Conservation (phyloP, 2,888 invertebrate genomes). For the Heliconius sara region DNA sequence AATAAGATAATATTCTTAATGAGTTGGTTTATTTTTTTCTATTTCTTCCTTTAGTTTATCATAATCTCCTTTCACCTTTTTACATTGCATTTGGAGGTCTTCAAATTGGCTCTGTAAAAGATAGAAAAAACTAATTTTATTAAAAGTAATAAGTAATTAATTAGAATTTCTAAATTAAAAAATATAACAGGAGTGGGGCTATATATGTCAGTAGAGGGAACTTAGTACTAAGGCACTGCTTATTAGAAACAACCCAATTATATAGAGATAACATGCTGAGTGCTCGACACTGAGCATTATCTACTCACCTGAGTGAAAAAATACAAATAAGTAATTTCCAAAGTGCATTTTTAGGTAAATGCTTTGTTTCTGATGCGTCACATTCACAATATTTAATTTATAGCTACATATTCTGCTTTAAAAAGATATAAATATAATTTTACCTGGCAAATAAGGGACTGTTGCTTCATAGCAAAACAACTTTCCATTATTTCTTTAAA, state of each 20-base stretch:
- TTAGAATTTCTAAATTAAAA: background rate
- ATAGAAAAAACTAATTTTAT: background rate
- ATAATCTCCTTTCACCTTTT: constrained; percentile 64
- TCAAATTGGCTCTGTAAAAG: constrained; percentile 74
- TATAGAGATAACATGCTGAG: too few species aligned
- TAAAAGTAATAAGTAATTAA: background rate
- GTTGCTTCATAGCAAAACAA: constrained; percentile 74
- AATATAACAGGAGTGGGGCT: too few species aligned
- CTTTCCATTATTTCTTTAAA: constrained; percentile 73
- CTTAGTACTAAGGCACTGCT: too few species aligned
- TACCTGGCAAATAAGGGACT: constrained; percentile 71
- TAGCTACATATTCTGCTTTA: background rate
- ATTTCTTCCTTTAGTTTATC: constrained; percentile 56
- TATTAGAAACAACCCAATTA: too few species aligned
- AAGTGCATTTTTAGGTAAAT: too few species aligned
- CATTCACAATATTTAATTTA: background rate
- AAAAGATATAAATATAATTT: background rate
- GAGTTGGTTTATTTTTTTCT: constrained; percentile 48
- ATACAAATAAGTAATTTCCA: too few species aligned
- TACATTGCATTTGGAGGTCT: constrained; percentile 72
- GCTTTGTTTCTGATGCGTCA: background rate
- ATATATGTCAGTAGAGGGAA: too few species aligned
- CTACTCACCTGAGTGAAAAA: too few species aligned
- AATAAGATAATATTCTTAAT: constrained; percentile 26
- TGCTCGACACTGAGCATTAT: too few species aligned